Evolutionary conservation across 2,113 vertebrate genomes (phyloP).

Genomic region (Archilochus colubris): DNA sequence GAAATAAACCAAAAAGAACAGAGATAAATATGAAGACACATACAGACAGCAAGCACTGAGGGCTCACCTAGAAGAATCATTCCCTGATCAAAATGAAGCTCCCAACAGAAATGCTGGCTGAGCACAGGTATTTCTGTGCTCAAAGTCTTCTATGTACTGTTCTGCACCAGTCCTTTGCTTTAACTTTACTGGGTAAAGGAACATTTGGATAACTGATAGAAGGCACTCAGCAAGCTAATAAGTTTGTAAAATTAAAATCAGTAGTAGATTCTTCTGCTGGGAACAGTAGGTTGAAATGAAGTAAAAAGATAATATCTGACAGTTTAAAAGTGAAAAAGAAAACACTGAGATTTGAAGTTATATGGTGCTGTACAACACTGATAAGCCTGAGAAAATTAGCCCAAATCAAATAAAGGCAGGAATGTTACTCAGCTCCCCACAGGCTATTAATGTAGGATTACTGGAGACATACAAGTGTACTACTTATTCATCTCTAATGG

Average conservation of each 20-base stretch:
- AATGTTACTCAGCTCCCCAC: background rate
- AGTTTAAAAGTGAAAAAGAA: conserved; percentile 27
- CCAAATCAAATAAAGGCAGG: background rate
- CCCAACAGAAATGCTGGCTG: background rate
- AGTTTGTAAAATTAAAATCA: conserved; percentile 10
- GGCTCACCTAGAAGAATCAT: background rate
- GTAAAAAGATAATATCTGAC: conserved; percentile 17
- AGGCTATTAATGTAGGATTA: conserved; percentile 17
- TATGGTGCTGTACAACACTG: background rate
- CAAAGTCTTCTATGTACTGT: background rate
- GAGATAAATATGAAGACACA: background rate
- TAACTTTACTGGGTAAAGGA: background rate
- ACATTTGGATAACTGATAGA: background rate
- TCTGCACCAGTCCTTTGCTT: background rate
- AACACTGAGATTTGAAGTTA: conserved; percentile 13
- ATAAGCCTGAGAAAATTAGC: conserved; percentile 55
- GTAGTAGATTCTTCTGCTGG: background rate
- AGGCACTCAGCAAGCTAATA: background rate
- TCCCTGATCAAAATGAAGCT: background rate
- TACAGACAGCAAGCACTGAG: background rate
- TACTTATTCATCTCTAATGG: background rate
- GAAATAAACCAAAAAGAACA: background rate
- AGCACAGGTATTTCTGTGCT: background rate
- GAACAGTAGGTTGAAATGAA: background rate
- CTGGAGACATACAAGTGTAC: background rate